Base-by-base conservation (phyloP, 1,140 invertebrate genomes). In the Pseudomyrmex sp. region DNA sequence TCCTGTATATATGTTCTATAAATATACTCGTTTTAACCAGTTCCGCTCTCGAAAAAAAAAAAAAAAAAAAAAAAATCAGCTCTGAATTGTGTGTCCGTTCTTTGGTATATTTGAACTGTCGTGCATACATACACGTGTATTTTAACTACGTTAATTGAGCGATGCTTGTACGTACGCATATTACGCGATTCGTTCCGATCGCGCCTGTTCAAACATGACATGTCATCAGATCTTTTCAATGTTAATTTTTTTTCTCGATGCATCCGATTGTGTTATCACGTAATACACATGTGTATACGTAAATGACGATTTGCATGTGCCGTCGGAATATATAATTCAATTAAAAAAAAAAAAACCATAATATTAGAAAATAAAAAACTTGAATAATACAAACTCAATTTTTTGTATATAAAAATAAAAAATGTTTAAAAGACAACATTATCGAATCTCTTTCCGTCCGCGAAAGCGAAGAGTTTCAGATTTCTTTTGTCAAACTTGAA, bases 191-290 rank as follows among this genome's bases (percentile, higher is more conserved):
- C 10, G 56, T 75, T 75, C 3, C 5, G 1, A 26, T 46, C 23
- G 13, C 58, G 70, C 74, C 44, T 80, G 65, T 80, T 48, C 12
- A 80, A 80, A 80, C 46, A 75, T 3, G 35, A 82, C 5, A 18
- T 35, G 5, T 63, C 20, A 23, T 12, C 48, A 13, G 1, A 75
- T 63, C 44, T 75, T 35, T 23, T 75, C 13, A 63, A n/a, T 63
- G 58, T 63, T 26, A 52, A 12, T 13, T 82, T 82, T 82, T 82
- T 26, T 18, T 82, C 74, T 18, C 26, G n/a, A 56, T 65, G 18
- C 50, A 82, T n/a, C 59, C 62, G 48, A 74, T 82, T 74, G 63
- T 23, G 20, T 63, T 82, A 82, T 82, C 56, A 44, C 23, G 12
- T 26, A 58, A 10, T 20, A 73, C 26, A 66, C 63, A 73, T 52